Evolutionary conservation across 2,797 vertebrate species (phyloP).

Genomic region (Acrossocheilus wenchowensis): DNA sequence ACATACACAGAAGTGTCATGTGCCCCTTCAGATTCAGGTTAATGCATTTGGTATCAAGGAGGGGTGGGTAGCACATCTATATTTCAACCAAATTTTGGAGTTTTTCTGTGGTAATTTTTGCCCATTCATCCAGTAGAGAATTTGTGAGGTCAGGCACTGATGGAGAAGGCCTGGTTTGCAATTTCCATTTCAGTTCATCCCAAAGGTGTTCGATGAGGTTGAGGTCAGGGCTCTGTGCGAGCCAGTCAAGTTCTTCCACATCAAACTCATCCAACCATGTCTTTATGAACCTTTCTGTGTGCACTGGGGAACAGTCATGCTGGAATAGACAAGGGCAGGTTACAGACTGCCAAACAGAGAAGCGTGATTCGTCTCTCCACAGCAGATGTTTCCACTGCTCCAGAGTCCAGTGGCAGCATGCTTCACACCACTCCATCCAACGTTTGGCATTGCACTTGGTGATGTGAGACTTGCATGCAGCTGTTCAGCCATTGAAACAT

Average conservation of each 20-base stretch:
- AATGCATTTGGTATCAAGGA: background rate
- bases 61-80: background rate
- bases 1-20: background rate
- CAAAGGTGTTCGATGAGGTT: background rate
- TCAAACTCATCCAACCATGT: conserved; percentile 4
- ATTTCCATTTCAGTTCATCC: background rate
- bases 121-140: background rate
- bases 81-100: background rate
- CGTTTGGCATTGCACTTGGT: background rate
- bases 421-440: background rate
- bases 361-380: background rate
- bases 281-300: background rate
- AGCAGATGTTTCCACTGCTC: background rate
- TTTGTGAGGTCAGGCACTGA: background rate
- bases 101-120: background rate
- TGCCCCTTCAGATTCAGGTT: background rate
- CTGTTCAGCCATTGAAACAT: background rate
- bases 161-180: background rate
- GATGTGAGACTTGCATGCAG: background rate
- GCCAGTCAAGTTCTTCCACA: background rate
- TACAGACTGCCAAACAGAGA: background rate
- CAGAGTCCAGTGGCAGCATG: background rate
- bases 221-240: background rate
- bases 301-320: background rate
- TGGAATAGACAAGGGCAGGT: background rate